A percentile compares a stretch with the other conserved stretches of the same genome.
phyloP scores from a whole-genome alignment of 1,140 invertebrate species.

The Monochamus saltuarius region DNA sequence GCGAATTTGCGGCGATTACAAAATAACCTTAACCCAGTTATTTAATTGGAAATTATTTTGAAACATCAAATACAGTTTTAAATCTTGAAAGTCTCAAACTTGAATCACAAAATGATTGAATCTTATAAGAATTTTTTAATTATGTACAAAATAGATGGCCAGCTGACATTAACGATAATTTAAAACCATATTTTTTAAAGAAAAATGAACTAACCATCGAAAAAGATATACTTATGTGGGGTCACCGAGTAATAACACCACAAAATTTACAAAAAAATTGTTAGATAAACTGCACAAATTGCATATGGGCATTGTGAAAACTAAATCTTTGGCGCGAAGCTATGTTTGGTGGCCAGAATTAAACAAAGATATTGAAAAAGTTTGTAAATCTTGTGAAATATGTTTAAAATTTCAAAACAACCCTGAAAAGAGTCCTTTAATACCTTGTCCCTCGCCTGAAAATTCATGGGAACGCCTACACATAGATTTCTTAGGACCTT shows the following conservation, averaged over 20 bases:
- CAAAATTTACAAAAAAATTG: slow-evolving; percentile 32
- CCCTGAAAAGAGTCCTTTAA: slow-evolving; percentile 38
- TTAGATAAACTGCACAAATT: slow-evolving; percentile 48
- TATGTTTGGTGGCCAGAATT: slow-evolving; percentile 47
- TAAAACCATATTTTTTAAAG: slow-evolving; percentile 15
- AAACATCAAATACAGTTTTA: background rate
- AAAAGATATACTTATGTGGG: slow-evolving; percentile 37
- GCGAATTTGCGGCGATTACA: slow-evolving; percentile 37
- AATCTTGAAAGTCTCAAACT: slow-evolving; percentile 24
- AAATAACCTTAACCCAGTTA: slow-evolving; percentile 36
- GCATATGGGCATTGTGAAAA: slow-evolving; percentile 53
- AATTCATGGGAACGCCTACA: slow-evolving; percentile 32
- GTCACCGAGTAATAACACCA: slow-evolving; percentile 50
- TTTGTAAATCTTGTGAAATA: slow-evolving; percentile 24
- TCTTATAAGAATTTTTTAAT: slow-evolving; percentile 11
- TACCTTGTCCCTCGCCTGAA: background rate
- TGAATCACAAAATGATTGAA: slow-evolving; percentile 17
- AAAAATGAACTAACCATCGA: slow-evolving; percentile 34
- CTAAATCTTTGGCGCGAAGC: slow-evolving; percentile 50
- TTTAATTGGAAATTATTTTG: slow-evolving; percentile 17
- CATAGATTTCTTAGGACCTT: slow-evolving; percentile 38
- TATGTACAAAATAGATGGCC: background rate
- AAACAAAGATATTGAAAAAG: slow-evolving; percentile 46
- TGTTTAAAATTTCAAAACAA: slow-evolving; percentile 27
- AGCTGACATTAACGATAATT: background rate